phyloP scores from a whole-genome alignment of 2,797 vertebrate species.

The Odontamblyopus rebecca region DNA sequence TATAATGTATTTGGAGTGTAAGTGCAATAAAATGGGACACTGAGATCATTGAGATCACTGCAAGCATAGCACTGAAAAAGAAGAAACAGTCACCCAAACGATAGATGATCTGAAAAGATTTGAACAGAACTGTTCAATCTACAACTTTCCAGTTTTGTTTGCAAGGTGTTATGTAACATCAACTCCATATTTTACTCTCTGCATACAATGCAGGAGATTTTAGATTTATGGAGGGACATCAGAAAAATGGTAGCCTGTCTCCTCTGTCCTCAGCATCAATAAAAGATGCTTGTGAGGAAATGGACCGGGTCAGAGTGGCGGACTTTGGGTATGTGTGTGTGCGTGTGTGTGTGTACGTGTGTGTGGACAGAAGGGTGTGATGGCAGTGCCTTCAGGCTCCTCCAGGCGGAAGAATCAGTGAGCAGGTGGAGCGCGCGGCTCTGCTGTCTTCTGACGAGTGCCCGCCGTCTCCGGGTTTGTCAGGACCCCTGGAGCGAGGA shows the following conservation, averaged over 20 bases:
- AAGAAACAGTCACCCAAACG: not conserved
- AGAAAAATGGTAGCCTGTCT: slow-evolving; percentile 16
- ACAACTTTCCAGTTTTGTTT: not conserved
- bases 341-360: slow-evolving; percentile 41
- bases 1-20: too few species aligned
- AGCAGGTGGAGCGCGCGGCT: slow-evolving; percentile 73
- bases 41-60: too few species aligned
- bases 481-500: slow-evolving; percentile 71
- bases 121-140: not conserved
- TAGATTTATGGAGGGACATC: slow-evolving; percentile 6
- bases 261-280: slow-evolving; percentile 20
- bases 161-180: not conserved
- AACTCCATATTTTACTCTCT: not conserved
- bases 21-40: too few species aligned
- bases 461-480: slow-evolving; percentile 75
- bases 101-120: slow-evolving; percentile 11
- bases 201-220: not conserved
- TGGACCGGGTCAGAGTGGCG: slow-evolving; percentile 49
- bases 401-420: slow-evolving; percentile 75
- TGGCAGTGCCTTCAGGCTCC: slow-evolving; percentile 71
- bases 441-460: slow-evolving; percentile 73
- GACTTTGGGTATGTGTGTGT: slow-evolving; percentile 46
- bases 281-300: slow-evolving; percentile 38
- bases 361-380: slow-evolving; percentile 60
- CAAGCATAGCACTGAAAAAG: too few species aligned